phyloP scores from a whole-genome alignment of 2,113 vertebrate species.

The Holacanthus passer region DNA sequence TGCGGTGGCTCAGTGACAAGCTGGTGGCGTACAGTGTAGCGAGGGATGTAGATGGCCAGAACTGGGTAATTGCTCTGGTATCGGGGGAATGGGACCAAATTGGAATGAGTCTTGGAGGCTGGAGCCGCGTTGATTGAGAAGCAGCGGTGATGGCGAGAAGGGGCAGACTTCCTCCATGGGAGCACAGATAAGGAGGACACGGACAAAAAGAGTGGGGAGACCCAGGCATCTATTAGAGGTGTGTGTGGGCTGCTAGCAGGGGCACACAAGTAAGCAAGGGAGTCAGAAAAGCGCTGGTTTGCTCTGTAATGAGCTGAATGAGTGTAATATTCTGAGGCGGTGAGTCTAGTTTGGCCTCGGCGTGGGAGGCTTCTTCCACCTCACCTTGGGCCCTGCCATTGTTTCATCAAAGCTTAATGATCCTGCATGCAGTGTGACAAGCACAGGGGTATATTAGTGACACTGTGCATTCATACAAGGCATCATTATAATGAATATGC shows the following conservation, averaged over 20 bases:
- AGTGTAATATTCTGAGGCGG: slow-evolving; percentile 58
- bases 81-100: slow-evolving; percentile 72
- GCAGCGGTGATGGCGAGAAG: slow-evolving; percentile 46
- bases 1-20: slow-evolving; percentile 58
- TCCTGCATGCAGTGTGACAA: slow-evolving; percentile 48
- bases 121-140: slow-evolving; percentile 72
- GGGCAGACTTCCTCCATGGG: slow-evolving; percentile 57
- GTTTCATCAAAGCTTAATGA: slow-evolving; percentile 75
- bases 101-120: slow-evolving; percentile 74
- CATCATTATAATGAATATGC: slow-evolving; percentile 64
- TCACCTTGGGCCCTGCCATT: slow-evolving; percentile 62
- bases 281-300: slow-evolving; percentile 43
- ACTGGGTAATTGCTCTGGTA: slow-evolving; percentile 78
- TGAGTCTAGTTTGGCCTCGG: slow-evolving; percentile 49
- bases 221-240: slow-evolving; percentile 62
- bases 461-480: slow-evolving; percentile 49
- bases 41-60: slow-evolving; percentile 72
- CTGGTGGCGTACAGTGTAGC: slow-evolving; percentile 40
- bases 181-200: slow-evolving; percentile 67
- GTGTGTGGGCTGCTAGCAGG: slow-evolving; percentile 38
- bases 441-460: slow-evolving; percentile 53
- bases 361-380: slow-evolving; percentile 58
- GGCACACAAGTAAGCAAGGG: slow-evolving; percentile 48
- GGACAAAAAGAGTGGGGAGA: slow-evolving; percentile 63
- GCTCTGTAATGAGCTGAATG: slow-evolving; percentile 73